A percentile compares a stretch with the other conserved stretches of the same genome.
Conservation (phyloP, 2,888 invertebrate genomes). For the Xestia sexstrigata region DNA sequence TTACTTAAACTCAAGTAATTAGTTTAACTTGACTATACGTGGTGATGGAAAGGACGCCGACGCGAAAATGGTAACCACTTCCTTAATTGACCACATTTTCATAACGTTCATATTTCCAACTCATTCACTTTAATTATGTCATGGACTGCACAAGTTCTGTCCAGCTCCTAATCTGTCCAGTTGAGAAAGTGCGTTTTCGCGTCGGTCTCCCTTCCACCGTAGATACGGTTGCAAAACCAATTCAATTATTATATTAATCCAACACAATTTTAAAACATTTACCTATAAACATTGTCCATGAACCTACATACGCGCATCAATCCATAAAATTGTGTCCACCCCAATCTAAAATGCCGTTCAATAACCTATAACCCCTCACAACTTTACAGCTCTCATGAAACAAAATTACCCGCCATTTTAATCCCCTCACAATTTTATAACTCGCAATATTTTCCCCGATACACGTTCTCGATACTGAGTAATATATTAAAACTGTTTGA, state of each 20-base stretch:
- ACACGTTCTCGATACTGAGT: slow-evolving; percentile 50
- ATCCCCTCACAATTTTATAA: slow-evolving; percentile 43
- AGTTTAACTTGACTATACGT: not conserved
- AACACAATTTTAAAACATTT: slow-evolving; percentile 10
- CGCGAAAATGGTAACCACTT: no score
- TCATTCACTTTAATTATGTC: no score
- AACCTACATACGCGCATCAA: not conserved
- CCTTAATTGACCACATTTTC: no score
- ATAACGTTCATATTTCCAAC: no score
- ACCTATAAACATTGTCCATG: not conserved
- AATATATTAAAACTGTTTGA: slow-evolving; percentile 68
- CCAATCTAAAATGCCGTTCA: slow-evolving; percentile 34
- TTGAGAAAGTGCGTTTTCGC: no score
- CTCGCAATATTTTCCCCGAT: slow-evolving; percentile 44
- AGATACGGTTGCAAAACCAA: no score
- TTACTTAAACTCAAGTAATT: no score
- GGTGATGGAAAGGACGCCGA: no score
- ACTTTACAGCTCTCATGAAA: slow-evolving; percentile 46
- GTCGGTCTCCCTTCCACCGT: no score
- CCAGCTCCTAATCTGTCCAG: no score
- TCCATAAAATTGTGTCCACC: slow-evolving; percentile 6
- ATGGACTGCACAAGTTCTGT: no score
- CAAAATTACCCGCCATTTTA: slow-evolving; percentile 47
- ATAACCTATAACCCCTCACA: slow-evolving; percentile 37
- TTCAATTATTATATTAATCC: no score